phyloP scores from a whole-genome alignment of 1,140 invertebrate genomes.

The Drosophila lacertosa region DNA sequence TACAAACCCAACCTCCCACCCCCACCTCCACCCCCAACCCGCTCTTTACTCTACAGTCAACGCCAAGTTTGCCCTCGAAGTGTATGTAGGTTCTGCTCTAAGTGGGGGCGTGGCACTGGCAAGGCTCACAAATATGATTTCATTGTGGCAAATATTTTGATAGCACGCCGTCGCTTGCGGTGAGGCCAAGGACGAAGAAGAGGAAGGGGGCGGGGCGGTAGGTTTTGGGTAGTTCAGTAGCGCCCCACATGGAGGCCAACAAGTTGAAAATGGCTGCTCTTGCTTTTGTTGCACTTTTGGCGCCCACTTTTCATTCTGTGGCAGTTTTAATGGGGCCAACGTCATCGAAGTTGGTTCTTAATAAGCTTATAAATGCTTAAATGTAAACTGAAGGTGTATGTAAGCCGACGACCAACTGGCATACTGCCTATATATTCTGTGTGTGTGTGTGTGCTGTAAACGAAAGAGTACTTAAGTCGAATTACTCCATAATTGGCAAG shows the following conservation, averaged over 20 bases:
- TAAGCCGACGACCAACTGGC: background rate
- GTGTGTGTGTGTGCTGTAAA: background rate
- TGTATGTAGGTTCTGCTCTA: slow-evolving; percentile 45
- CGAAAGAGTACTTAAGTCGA: slow-evolving; percentile 21
- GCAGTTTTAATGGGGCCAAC: slow-evolving; percentile 36
- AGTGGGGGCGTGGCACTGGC: slow-evolving; percentile 48
- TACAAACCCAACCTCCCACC: too few species aligned
- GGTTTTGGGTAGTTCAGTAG: slow-evolving; percentile 17
- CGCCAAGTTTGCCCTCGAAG: slow-evolving; percentile 32
- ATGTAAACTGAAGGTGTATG: slow-evolving; percentile 31
- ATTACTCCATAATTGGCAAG: slow-evolving; percentile 21
- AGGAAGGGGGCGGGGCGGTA: background rate
- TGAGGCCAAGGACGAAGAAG: background rate
- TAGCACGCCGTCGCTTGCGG: slow-evolving; percentile 46
- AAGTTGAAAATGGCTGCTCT: slow-evolving; percentile 49
- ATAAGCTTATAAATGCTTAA: slow-evolving; percentile 60
- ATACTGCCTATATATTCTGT: too few species aligned
- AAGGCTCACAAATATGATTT: slow-evolving; percentile 60
- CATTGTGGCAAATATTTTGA: slow-evolving; percentile 81
- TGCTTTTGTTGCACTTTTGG: slow-evolving; percentile 50
- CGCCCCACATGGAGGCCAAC: slow-evolving; percentile 52
- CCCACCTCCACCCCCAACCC: too few species aligned
- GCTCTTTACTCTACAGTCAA: slow-evolving; percentile 1
- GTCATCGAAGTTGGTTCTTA: slow-evolving; percentile 51
- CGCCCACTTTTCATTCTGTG: slow-evolving; percentile 44